A percentile compares a stretch with the other conserved stretches of the same genome.
Evolutionary conservation across 2,888 invertebrate species (phyloP).

Genomic region (Ctenicera cuprea): DNA sequence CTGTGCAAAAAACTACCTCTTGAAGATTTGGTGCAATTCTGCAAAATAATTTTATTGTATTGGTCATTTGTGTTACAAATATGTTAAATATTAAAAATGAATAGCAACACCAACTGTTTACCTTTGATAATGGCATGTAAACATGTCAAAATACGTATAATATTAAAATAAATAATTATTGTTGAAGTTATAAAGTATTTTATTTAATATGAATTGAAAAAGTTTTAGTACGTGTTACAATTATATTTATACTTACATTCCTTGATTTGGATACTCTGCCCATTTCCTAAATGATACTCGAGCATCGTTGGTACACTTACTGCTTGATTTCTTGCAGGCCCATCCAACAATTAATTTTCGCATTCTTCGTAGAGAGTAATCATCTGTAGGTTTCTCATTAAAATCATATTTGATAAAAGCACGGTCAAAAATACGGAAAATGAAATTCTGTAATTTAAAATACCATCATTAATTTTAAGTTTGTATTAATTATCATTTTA

Average conservation of each 20-base stretch:
- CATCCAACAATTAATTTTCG: slow-evolving; percentile 76
- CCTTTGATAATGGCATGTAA: no score
- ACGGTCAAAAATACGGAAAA: slow-evolving; percentile 72
- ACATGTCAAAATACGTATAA: no score
- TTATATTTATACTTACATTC: slow-evolving; percentile 22
- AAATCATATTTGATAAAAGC: slow-evolving; percentile 75
- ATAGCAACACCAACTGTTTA: no score
- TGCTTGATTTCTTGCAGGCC: slow-evolving; percentile 75
- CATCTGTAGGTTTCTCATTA: slow-evolving; percentile 71
- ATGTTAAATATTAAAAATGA: neutral
- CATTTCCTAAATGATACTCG: slow-evolving; percentile 63
- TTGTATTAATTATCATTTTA: no score
- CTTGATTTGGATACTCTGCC: slow-evolving; percentile 36
- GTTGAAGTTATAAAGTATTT: no score
- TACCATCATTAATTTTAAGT: no score
- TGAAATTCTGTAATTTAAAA: slow-evolving; percentile 69
- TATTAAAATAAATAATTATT: no score
- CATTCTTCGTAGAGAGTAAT: slow-evolving; percentile 75
- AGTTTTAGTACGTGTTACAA: no score
- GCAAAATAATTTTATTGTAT: slow-evolving; percentile 57
- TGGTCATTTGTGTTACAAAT: no score
- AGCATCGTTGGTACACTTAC: slow-evolving; percentile 73
- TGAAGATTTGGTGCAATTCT: slow-evolving; percentile 80
- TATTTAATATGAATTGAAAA: no score
- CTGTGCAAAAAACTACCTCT: slow-evolving; percentile 79